phyloP scores from a whole-genome alignment of 2,888 invertebrate genomes.

The Proisotoma minuta region DNA sequence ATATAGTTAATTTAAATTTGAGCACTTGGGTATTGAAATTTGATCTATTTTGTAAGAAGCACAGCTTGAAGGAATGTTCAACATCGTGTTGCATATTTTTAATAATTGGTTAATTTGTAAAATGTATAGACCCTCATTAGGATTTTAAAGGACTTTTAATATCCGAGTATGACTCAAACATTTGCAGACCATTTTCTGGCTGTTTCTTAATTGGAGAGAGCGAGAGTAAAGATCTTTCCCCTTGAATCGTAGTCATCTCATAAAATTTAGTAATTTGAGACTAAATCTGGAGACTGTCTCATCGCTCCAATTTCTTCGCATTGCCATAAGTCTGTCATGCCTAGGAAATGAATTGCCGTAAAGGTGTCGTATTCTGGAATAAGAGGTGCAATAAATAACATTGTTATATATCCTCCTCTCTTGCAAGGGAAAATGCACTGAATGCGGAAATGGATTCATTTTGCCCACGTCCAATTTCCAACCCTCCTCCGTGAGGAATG shows the following conservation, averaged over 20 bases:
- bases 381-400: conserved; percentile 11
- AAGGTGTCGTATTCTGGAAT: conserved; percentile 12
- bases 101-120: neutral
- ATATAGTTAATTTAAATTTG: neutral
- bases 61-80: neutral
- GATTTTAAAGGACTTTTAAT: too few relatives aligned
- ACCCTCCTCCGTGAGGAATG: neutral
- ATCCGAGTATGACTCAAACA: too few relatives aligned
- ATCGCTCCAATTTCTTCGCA: neutral
- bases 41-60: neutral
- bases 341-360: neutral
- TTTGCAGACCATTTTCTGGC: neutral
- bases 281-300: neutral
- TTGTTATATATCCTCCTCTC: too few relatives aligned
- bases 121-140: neutral
- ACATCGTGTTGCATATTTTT: neutral
- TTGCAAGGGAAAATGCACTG: neutral
- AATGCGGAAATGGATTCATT: neutral
- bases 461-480: neutral
- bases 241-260: neutral
- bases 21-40: too few relatives aligned
- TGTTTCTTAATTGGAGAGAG: neutral
- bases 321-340: conserved; percentile 1
- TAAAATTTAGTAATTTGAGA: neutral
- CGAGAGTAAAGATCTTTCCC: neutral